These are phyloP conservation scores for Gracilinanus agilis DNA, from an alignment of 2,113 vertebrate species.

Conservation along the genomic window DNA sequence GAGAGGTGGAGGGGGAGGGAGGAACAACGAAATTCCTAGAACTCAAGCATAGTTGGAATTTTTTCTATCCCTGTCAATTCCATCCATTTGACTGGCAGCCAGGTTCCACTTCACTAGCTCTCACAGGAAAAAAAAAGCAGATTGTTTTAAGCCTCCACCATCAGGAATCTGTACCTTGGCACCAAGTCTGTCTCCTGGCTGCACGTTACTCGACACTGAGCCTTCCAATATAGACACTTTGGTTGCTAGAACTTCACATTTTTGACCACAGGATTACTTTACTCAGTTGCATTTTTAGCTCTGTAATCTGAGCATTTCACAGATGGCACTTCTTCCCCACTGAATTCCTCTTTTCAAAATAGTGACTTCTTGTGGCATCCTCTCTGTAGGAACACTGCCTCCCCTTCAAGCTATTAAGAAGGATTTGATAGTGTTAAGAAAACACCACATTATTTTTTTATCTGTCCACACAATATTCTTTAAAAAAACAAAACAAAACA, in stretches of 20 bases:
- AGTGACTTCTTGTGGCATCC: neutral
- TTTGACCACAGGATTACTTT: constrained; percentile 44
- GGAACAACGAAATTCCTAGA: constrained; percentile 28
- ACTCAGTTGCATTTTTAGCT: constrained; percentile 22
- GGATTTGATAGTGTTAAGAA: neutral
- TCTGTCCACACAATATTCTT: neutral
- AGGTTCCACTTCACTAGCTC: neutral
- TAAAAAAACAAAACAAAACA: too few species aligned
- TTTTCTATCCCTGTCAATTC: constrained; percentile 33
- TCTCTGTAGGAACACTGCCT: neutral
- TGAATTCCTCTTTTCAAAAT: constrained; percentile 35
- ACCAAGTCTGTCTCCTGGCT: constrained; percentile 13
- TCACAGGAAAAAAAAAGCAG: neutral
- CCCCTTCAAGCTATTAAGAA: constrained; percentile 35
- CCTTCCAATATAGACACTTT: constrained; percentile 29
- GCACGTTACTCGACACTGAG: neutral
- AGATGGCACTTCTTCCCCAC: constrained; percentile 27
- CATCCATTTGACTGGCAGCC: neutral
- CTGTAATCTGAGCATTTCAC: constrained; percentile 59
- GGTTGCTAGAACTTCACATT: neutral
- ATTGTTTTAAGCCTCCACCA: constrained; percentile 29
- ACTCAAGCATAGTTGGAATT: constrained; percentile 5
- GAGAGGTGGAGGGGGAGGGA: neutral
- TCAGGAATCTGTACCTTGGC: constrained; percentile 21
- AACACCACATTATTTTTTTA: neutral